Base-by-base conservation (phyloP, 1,140 invertebrate species). In the Trichonephila inaurata region DNA sequence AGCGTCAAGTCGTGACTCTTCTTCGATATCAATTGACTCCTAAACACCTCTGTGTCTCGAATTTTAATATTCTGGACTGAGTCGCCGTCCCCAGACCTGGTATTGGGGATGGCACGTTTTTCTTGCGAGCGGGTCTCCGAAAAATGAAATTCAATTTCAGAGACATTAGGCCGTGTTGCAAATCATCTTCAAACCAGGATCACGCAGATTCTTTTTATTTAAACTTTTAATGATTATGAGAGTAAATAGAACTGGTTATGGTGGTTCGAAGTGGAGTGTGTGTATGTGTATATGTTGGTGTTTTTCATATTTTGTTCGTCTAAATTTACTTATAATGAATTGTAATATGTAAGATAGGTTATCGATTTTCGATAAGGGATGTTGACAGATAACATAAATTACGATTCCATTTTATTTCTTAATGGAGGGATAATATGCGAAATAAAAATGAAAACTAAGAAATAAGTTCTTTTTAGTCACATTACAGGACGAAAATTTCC, bases 31-130 rank as follows among this genome's bases (percentile, higher is more conserved):
- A 83, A 83, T 51, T 51, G 82, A 51, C 40, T 60, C 12, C 82
- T 60, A 60, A 77, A 77, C 72, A 83, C 82, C 51, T 83, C 10
- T n/a, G 82, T 83, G 82, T 58, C 10, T 58, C 82, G 82, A 83
- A 83, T 83, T 58, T 83, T 83, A 83, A 83, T 83, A 51, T 51
- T 7, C 51, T 51, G 7, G 7, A 51, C 51, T 51, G 51, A 51
- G 51, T 51, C 51, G 51, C 58, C 51, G 28, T 77, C 18, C 14
- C 18, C 33, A 16, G 72, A 14, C 16, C 28, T 33, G 51, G 51
- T 4, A 33, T 3, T 33, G 33, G 33, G n/a, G 33, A 77, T 77
- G 72, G 72, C 72, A 77, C 72, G 72, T 77, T 77, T 77, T 40
- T 28, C 28, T 28, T 77, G 6, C 19, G 4, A 33, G 18, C 24